Evolutionary conservation across 1,140 invertebrate genomes (phyloP), one percentile per base, ranked within the genome.

Genomic region (Sesamia nonagrioides): DNA sequence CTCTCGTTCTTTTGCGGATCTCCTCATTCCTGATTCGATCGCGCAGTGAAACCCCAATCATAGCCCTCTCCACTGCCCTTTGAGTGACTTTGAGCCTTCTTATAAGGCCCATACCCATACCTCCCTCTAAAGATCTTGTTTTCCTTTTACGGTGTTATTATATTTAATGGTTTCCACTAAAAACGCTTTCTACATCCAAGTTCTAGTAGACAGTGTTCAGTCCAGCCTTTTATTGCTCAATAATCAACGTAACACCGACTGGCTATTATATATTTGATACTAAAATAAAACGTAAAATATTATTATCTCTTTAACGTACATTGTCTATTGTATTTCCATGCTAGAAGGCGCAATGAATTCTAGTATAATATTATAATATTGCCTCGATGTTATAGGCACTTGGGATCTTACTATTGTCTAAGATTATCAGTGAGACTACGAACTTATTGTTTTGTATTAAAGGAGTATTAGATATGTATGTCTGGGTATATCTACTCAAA

Each of bases 221-320:
- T 27, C 7, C 11, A 48, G 13, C 6, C 33, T 63, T 63, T 63
- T 63, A 63, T 63, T 42, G 37, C 60, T 18, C 63, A 48, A 48
- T 52, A 45, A 52, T 35, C 27, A 37, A 52, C 68, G 15, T 54
- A 71, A 54, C 68, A 71, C 48, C 27, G 37, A 37, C 48, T 35
- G 7, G 48, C 18, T n/a, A 54, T 35, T 9, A 40, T 8, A 6
- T 40, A 40, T 54, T 33, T 35, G 48, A 27, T 71, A 71, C 15
- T 71, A 71, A 71, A 71, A 71, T 74, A 74, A 74, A 74, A 74
- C 52, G 9, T 45, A 74, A 74, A 74, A 58, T 74, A 74, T 74
- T 60, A 58, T 74, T 74, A 72, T 60, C 17, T 13, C 52, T 56
- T 60, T 40, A 40, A 60, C 37, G 52, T 33, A 74, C 54, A 74